These are phyloP conservation scores for Apeltes quadracus DNA, from an alignment of 2,113 vertebrate species.

Conservation along the genomic window DNA sequence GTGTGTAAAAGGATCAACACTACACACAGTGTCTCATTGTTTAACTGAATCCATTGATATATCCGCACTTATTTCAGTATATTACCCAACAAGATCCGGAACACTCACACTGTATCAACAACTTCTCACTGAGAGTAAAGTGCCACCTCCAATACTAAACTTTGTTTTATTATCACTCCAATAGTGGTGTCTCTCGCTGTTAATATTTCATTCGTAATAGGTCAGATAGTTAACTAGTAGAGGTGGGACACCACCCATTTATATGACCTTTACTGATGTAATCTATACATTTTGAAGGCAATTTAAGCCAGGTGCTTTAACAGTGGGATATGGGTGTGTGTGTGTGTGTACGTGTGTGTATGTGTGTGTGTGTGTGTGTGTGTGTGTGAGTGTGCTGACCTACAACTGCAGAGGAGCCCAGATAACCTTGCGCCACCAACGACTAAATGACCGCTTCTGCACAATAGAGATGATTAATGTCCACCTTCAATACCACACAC, in stretches of 20 bases:
- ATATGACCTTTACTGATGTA: conserved; percentile 5
- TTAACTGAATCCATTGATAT: neutral
- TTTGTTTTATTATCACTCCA: neutral
- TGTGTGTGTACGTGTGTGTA: conserved; percentile 7
- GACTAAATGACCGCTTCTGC: conserved; percentile 49
- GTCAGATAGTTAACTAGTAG: neutral
- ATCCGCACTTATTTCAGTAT: neutral
- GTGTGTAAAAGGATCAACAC: neutral
- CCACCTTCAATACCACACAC: conserved; percentile 37
- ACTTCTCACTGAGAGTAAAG: no score
- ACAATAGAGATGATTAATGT: conserved; percentile 64
- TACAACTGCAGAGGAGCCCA: conserved; percentile 14
- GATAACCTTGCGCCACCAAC: conserved; percentile 64
- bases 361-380: conserved; percentile 16
- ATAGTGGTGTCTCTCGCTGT: neutral
- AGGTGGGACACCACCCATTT: neutral
- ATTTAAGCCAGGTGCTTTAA: conserved; percentile 8
- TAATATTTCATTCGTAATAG: neutral
- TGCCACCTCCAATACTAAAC: neutral
- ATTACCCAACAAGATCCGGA: neutral
- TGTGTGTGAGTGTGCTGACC: conserved; percentile 14
- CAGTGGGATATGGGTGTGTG: conserved; percentile 1
- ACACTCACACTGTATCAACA: neutral
- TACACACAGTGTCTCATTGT: neutral
- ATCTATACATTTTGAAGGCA: conserved; percentile 10